Base-by-base conservation (phyloP, 2,113 vertebrate genomes). In the Petromus typicus region DNA sequence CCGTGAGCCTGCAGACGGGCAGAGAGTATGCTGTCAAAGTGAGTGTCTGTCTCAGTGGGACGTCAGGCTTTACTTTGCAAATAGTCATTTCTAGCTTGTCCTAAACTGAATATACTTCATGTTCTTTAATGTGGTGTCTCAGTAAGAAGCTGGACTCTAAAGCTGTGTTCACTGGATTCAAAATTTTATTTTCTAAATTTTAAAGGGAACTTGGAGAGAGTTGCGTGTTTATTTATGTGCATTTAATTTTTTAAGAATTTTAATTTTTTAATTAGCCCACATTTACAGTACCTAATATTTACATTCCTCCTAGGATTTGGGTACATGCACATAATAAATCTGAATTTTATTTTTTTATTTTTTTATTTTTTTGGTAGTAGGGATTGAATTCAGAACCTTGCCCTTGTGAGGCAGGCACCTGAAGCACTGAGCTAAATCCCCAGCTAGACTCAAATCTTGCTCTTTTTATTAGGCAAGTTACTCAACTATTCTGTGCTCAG, bases 1-100 rank as follows among this genome's bases (percentile, higher is more conserved):
- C 99, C 75, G 97, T 99, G 96, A 99, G 98, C 95, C 98, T 99
- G 90, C 99, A 99, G 89, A 99, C 99, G 92, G 99, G 99, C 90
- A 99, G 99, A 45, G 99, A 99, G 95, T 99, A 98, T 93, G 99
- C 99, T 64, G 99, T 99, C 48, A 99, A 99, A 98, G 99, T 99
- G 97, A 98, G 97, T 96, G 43, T 97, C 93, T 96, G 43, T 97
- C 93, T 94, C 64, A 37, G 57, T 57, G n/a, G 30, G n/a, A 54
- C 43, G 25, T 80, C 89, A 89, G 88, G 57, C 57, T 81, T 94
- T 27, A 11, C 73, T 89, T 79, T 37, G 25, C 56, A 83, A n/a
- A 18, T 37, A 61, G 54, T 48, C 69, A 37, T 54, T 89, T 45
- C 45, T 61, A 78, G 69, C 57, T 84, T 73, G 20, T 80, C 57